Conservation (phyloP, 2,113 vertebrate genomes). For the Petrocephalus zakoni region DNA sequence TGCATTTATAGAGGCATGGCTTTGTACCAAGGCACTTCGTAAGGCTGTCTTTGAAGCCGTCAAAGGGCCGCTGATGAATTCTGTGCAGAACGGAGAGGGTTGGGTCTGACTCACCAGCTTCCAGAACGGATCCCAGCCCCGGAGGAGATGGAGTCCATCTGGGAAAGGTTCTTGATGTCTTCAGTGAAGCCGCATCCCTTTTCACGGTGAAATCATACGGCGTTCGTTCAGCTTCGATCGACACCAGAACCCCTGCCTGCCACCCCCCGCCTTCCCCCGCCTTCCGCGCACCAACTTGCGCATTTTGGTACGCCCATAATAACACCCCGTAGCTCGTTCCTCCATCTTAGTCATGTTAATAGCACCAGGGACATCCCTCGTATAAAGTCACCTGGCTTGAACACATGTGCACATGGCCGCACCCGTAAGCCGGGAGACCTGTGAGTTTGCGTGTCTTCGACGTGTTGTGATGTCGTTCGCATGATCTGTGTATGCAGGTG, state of each 20-base stretch:
- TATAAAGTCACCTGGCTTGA: background rate
- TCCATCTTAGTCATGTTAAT: background rate
- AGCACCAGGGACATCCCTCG: background rate
- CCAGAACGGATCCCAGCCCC: background rate
- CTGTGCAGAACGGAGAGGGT: background rate
- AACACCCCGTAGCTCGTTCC: background rate
- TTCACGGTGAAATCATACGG: background rate
- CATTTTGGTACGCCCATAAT: background rate
- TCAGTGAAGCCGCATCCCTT: background rate
- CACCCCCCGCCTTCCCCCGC: no score
- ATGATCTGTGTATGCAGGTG: background rate
- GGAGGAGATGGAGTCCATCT: background rate
- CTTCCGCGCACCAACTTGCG: background rate
- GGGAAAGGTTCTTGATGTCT: background rate
- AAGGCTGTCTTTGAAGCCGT: background rate
- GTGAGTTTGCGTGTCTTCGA: background rate
- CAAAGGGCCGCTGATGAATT: background rate
- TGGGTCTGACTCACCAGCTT: background rate
- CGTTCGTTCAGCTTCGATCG: background rate
- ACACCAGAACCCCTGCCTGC: background rate
- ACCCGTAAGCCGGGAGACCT: background rate
- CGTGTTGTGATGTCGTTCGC: background rate
- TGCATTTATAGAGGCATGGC: background rate
- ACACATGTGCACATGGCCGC: background rate
- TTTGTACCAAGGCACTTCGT: background rate